Evolutionary conservation across 2,113 vertebrate species (phyloP).

Genomic region (Etheostoma cragini): DNA sequence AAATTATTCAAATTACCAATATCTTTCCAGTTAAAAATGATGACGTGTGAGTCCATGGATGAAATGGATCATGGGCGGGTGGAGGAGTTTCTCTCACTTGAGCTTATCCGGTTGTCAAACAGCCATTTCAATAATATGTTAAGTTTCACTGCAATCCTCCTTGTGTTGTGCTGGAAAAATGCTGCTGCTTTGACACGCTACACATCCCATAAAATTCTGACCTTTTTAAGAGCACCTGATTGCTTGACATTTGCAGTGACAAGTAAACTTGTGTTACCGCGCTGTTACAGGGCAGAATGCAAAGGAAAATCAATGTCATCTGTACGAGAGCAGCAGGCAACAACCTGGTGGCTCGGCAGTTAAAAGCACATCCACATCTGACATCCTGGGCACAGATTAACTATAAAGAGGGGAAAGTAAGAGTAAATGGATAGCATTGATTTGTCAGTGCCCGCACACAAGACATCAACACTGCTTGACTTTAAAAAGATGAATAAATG

Average conservation of each 20-base stretch:
- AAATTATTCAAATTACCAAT: conserved; percentile 8
- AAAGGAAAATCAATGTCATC: conserved; percentile 70
- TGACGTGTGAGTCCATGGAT: conserved; percentile 5
- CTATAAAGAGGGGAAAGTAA: background rate
- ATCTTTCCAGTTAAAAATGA: background rate
- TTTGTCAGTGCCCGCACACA: background rate
- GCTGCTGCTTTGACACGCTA: conserved; percentile 68
- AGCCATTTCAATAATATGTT: conserved; percentile 17
- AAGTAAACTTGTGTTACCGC: conserved; percentile 66
- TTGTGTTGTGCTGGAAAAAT: conserved; percentile 40
- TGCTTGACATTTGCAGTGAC: conserved; percentile 79
- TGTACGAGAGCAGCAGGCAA: background rate
- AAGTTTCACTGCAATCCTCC: conserved; percentile 13
- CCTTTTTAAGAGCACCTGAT: conserved; percentile 72
- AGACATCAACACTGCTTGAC: background rate
- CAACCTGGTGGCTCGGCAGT: conserved; percentile 25
- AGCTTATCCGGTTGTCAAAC: conserved; percentile 26
- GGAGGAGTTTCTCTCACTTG: background rate
- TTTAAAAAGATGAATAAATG: background rate
- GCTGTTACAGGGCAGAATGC: conserved; percentile 32
- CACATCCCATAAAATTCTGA: conserved; percentile 76
- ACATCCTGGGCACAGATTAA: conserved; percentile 3
- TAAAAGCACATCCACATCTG: conserved; percentile 25
- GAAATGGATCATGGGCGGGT: background rate
- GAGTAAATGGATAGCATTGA: background rate